Conservation (phyloP, 2,888 invertebrate genomes). For the Diachrysia chrysitis region DNA sequence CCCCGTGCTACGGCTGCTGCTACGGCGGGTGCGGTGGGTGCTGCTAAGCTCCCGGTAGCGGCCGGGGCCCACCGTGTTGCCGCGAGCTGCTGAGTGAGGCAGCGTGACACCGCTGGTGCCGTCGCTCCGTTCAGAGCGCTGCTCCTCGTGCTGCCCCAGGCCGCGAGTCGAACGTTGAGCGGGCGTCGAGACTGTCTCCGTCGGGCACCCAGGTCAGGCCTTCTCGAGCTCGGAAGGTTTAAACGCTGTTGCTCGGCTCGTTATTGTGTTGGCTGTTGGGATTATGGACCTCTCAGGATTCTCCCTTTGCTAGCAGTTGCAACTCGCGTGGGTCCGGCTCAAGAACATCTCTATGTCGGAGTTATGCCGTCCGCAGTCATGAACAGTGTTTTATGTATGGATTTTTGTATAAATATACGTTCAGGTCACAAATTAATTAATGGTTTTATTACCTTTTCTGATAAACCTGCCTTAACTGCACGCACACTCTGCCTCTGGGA, state of each 20-base stretch:
- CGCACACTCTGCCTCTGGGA: too few species aligned
- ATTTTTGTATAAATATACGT: conserved; percentile 67
- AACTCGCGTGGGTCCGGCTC: conserved; percentile 27
- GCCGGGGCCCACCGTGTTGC: conserved; percentile 17
- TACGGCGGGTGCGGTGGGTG: conserved; percentile 55
- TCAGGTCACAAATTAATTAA: conserved; percentile 56
- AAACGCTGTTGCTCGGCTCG: conserved; percentile 26
- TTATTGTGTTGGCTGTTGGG: conserved; percentile 30
- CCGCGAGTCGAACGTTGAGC: conserved; percentile 41
- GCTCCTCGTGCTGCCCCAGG: conserved; percentile 49
- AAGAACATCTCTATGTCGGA: conserved; percentile 35
- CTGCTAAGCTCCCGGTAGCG: conserved; percentile 25
- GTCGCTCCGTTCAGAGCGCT: conserved; percentile 48
- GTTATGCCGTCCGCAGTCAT: conserved; percentile 47
- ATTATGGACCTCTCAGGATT: conserved; percentile 18
- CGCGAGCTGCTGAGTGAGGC: conserved; percentile 8
- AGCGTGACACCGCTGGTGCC: conserved; percentile 33
- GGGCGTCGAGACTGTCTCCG: conserved; percentile 45
- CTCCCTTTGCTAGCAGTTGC: conserved; percentile 25
- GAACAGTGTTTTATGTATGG: conserved; percentile 58
- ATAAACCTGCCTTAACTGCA: too few species aligned
- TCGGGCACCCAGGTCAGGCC: conserved; percentile 34
- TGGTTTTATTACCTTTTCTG: background rate
- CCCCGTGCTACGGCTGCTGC: conserved; percentile 67
- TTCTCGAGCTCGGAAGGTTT: conserved; percentile 51